Evolutionary conservation across 2,113 vertebrate species (phyloP), one percentile per base, ranked within the genome.

Genomic region (Channa maculata): DNA sequence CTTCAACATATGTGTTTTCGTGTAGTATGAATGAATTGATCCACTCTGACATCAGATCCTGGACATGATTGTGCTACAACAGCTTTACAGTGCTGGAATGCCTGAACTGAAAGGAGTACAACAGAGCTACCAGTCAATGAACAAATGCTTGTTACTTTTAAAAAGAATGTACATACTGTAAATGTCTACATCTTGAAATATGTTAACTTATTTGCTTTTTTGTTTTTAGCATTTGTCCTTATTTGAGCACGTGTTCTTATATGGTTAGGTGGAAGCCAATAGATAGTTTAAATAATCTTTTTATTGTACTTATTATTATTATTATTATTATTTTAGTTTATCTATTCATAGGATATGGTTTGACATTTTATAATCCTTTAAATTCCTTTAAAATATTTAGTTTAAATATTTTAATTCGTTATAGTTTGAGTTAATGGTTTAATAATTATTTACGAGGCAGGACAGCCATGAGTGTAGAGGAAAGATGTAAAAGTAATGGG

Each of bases 151-250:
- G 64, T 83, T 91, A 76, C 89, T 87, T 86, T 87, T 83, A 83
- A 85, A 84, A 89, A 69, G 63, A 87, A 90, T 94, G 93, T 94
- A 94, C 65, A 94, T 94, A 93, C 72, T 94, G 93, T 94, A 94
- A 89, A 93, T 90, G 79, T 86, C 34, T 86, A 65, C 67, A 73
- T 92, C 71, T 88, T 80, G 66, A 83, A 66, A 69, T 90, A 87
- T 86, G 84, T 91, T 91, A 91, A 92, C 75, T 93, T 93, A 92
- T 92, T 92, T 90, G 59, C 48, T 87, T 83, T 74, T 75, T 83
- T 76, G 49, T 82, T 92, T 85, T 92, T 81, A 82, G 90, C 84
- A 89, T 83, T 65, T 88, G 80, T 24, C 24, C 24, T 24, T 24
- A 24, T 24, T 24, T 24, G 24, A 24, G 24, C 78, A 66, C 76